Base-by-base conservation (phyloP, 1,140 invertebrate genomes). In the Ctenoplectra terminalis region DNA sequence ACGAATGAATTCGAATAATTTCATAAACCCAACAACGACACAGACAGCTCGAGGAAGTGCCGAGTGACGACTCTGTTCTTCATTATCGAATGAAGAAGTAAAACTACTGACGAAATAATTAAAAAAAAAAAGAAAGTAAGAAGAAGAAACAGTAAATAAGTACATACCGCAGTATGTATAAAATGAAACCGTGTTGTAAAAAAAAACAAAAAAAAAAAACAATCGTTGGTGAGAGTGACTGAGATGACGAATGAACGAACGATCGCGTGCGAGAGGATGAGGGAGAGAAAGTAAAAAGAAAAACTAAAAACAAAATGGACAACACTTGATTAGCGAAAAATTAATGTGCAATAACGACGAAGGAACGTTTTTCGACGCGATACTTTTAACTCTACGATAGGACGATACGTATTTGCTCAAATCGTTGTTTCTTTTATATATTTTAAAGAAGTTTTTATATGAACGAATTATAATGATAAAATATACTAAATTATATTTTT, bases 391-490 rank as follows among this genome's bases (percentile, higher is more conserved):
- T 90, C 64, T 91, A 89, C 80, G 66, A 46, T 91, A 88, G 75
- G 87, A 86, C 43, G 78, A 87, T 89, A 92, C 87, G 88, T 91
- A 90, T 89, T 92, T 92, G 91, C 91, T 92, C 90, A 92, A 93
- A 92, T 93, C 91, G 91, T 93, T 94, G 88, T 91, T 92, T 93
- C 90, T 91, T 92, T 91, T 91, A 90, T 90, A 93, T 90, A 93
- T 93, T 93, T 92, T 92, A 92, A 93, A 82, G 69, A 91, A 90
- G 90, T 90, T 92, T 92, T 88, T 89, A 89, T 86, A 90, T 88
- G 67, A 54, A 88, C 82, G 88, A 91, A 87, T 82, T 89, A 88
- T 90, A 87, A 89, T 71, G 82, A 90, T 85, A 89, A 88, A 86
- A 83, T 88, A 89, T 89, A 88, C 87, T 90, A 92, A 92, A 91